Percentiles rank a stretch among this genome's conserved stretches.
Conservation (phyloP, 2,797 vertebrate species). For the Allobates femoralis region DNA sequence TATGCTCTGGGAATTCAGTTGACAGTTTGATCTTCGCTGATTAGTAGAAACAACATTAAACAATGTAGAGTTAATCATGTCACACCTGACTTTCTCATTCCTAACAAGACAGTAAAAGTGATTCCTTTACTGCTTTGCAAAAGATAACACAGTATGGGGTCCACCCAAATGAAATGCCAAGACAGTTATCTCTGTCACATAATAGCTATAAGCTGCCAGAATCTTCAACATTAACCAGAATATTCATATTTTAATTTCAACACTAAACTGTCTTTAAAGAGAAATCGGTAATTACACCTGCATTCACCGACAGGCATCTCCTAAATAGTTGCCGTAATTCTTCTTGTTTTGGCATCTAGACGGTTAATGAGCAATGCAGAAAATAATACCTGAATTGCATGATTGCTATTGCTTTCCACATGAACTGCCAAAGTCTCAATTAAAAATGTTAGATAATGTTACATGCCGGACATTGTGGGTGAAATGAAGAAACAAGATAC, state of each 20-base stretch:
- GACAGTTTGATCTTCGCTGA: slow-evolving; percentile 49
- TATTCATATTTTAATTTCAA: slow-evolving; percentile 49
- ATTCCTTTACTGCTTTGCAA: slow-evolving; percentile 58
- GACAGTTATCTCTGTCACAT: slow-evolving; percentile 35
- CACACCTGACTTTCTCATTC: slow-evolving; percentile 65
- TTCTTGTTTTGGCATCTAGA: not conserved
- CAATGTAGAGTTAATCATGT: slow-evolving; percentile 68
- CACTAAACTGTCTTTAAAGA: slow-evolving; percentile 38
- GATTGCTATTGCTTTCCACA: slow-evolving; percentile 49
- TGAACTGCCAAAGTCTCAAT: slow-evolving; percentile 48
- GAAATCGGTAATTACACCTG: not conserved
- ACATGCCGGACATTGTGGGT: slow-evolving; percentile 14
- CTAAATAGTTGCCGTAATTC: not conserved
- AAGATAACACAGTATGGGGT: slow-evolving; percentile 55
- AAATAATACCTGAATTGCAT: slow-evolving; percentile 11
- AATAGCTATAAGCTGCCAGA: slow-evolving; percentile 24
- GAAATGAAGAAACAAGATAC: slow-evolving; percentile 43
- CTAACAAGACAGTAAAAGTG: slow-evolving; percentile 55
- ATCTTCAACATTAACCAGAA: slow-evolving; percentile 30
- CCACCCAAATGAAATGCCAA: slow-evolving; percentile 56
- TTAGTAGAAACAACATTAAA: slow-evolving; percentile 68
- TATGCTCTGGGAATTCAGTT: slow-evolving; percentile 32
- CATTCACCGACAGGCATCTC: not conserved
- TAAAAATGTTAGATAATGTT: slow-evolving; percentile 45
- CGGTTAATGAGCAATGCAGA: slow-evolving; percentile 18